Percentiles rank a stretch among this genome's conserved stretches.
These are phyloP conservation scores for Tipula helvola DNA, from an alignment of 2,888 invertebrate genomes.

Conservation along the genomic window DNA sequence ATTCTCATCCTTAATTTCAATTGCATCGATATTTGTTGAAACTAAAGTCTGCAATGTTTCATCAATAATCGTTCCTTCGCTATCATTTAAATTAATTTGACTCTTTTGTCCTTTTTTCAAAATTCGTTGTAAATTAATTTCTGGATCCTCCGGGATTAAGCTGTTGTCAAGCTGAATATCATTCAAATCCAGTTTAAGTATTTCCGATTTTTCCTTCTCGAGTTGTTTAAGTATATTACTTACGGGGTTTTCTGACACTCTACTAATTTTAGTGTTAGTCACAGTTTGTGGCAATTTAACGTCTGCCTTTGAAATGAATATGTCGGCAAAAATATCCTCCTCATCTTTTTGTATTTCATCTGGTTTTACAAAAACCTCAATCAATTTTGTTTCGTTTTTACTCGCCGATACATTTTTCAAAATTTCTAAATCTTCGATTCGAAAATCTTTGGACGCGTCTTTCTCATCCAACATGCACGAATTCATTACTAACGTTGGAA, in stretches of 20 bases:
- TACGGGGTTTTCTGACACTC: neutral
- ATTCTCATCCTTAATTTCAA: neutral
- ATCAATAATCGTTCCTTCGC: neutral
- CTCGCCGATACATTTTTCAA: neutral
- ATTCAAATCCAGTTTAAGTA: slow-evolving; percentile 15
- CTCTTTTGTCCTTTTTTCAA: neutral
- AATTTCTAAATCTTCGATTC: neutral
- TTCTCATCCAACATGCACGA: neutral
- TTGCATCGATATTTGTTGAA: neutral
- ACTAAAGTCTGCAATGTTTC: neutral
- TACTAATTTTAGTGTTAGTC: neutral
- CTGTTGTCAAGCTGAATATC: slow-evolving; percentile 6
- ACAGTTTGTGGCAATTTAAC: neutral
- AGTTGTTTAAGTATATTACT: slow-evolving; percentile 15
- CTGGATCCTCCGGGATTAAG: neutral
- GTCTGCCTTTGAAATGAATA: slow-evolving; percentile 36
- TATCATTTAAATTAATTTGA: neutral
- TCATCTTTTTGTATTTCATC: slow-evolving; percentile 34
- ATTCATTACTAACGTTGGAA: neutral
- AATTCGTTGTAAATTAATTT: neutral
- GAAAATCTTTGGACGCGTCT: neutral
- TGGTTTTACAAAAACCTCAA: slow-evolving; percentile 38
- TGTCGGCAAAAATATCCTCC: slow-evolving; percentile 63
- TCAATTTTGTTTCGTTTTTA: slow-evolving; percentile 15
- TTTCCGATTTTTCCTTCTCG: slow-evolving; percentile 14